Base-by-base conservation (phyloP, 2,113 vertebrate species). In the Butorides virescens region DNA sequence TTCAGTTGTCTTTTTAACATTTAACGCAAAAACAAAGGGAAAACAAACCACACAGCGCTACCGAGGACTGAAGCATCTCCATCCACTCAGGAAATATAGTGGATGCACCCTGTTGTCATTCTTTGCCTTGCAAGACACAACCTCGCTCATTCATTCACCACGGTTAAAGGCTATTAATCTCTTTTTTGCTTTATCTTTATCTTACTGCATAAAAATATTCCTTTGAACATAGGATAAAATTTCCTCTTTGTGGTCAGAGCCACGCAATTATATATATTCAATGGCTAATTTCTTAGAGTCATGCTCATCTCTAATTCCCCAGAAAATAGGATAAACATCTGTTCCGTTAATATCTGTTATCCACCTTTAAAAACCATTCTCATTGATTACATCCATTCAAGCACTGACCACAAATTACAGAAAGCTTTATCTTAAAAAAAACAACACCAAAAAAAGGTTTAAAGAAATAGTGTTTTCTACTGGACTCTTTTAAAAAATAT, bases 361-460 rank as follows among this genome's bases (percentile, higher is more conserved):
- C 29, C 7, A n/a, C 19, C 18, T 81, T 56, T 13, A n/a, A 59
- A 90, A 79, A 23, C 55, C 21, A 49, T 8, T 23, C 8, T 20
- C 22, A 55, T 39, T 37, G 5, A 29, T 75, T 55, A 47, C 7
- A 1, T n/a, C 13, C 9, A 32, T 42, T 82, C 23, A 88, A 76
- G 22, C 22, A 79, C 15, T 58, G 49, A 29, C 4, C 7, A 2
- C 3, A 65, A 73, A 65, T 8, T 66, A 13, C 36, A 79, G 6
- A 10, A 68, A 70, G 9, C 3, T 68, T 56, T 27, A 56, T 21
- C 25, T 83, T 52, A 29, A 44, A 66, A 44, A 44, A 71, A 71
- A 37, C 5, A 62, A n/a, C 2, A 3, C 25, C 9, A 53, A 42
- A 39, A 39, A 32, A 1, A 29, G 0, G 1, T 65, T 84, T 59